Evolutionary conservation across 2,113 vertebrate genomes (phyloP), one percentile per base, ranked within the genome.

Genomic region (Athene cunicularia): DNA sequence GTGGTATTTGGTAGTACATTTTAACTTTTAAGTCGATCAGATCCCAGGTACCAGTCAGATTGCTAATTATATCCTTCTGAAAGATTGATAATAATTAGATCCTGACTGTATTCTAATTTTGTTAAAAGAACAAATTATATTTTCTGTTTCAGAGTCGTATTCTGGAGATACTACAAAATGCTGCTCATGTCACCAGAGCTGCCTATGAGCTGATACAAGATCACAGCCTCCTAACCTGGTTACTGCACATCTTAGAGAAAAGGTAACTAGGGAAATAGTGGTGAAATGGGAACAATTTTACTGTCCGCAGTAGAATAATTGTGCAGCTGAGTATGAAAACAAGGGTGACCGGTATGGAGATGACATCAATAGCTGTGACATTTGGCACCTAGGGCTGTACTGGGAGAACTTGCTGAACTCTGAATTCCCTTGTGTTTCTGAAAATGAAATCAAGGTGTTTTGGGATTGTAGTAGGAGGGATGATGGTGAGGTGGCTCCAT

Each of bases 221-320:
- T 92, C 98, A 98, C 41, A 99, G 99, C 47, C 98, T 99, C 28
- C 95, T 99, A 22, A 98, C 98, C 0, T 99, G 99, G 99, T 84
- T 99, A n/a, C 85, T 99, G 55, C 98, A 99, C 76, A 50, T 98
- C 58, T 75, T 99, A 5, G 98, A 99, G 93, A 98, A 98, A 97
- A 98, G 97, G 99, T 99, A 47, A 85, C 37, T n/a, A 45, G 55
- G 37, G 39, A 59, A 30, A 50, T 71, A 14, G 7, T n/a, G 15
- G 26, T 45, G 62, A 37, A 49, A 45, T 41, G 55, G 45, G 60
- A 80, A 68, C 41, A 47, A 18, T 23, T 62, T 32, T 77, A 4
- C 47, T 75, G 28, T 53, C 13, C 12, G 4, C 16, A 41, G 35
- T 9, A 63, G n/a, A 67, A 30, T 60, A 63, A 52, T 59, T 58